Percentiles rank a stretch among this genome's conserved stretches.
phyloP scores from a whole-genome alignment of 2,113 vertebrate genomes.

The Pseudorasbora parva region DNA sequence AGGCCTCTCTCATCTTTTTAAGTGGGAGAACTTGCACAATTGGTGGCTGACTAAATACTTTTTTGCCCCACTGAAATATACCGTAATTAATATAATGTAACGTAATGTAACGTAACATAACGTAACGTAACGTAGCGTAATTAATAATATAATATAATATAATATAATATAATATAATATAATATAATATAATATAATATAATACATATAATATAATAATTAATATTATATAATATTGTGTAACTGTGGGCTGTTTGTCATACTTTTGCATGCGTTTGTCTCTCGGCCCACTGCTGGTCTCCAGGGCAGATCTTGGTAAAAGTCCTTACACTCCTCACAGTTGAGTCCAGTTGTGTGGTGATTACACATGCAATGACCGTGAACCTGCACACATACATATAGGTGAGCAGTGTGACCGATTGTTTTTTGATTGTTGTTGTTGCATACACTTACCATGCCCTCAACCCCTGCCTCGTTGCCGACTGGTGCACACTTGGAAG shows the following conservation, averaged over 20 bases:
- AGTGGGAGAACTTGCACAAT: too few relatives aligned
- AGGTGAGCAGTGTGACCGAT: not conserved
- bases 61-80: too few relatives aligned
- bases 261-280: conserved; percentile 93
- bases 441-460: conserved; percentile 84
- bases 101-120: too few relatives aligned
- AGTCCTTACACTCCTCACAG: conserved; percentile 90
- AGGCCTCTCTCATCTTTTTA: too few relatives aligned
- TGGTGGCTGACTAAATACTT: too few relatives aligned
- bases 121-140: too few relatives aligned
- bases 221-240: too few relatives aligned
- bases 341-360: conserved; percentile 95
- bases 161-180: too few relatives aligned
- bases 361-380: conserved; percentile 92
- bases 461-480: conserved; percentile 74
- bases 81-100: too few relatives aligned
- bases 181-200: too few relatives aligned
- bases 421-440: not conserved
- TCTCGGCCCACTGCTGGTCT: conserved; percentile 90
- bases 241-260: conserved; percentile 33
- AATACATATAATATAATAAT: too few relatives aligned
- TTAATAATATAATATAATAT: too few relatives aligned
- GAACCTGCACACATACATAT: conserved; percentile 78
- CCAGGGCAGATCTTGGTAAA: conserved; percentile 93
- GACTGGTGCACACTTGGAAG: conserved; percentile 89